Percentiles rank a stretch among this genome's conserved stretches.
phyloP scores from a whole-genome alignment of 2,888 invertebrate genomes.

The Sisyra terminalis region DNA sequence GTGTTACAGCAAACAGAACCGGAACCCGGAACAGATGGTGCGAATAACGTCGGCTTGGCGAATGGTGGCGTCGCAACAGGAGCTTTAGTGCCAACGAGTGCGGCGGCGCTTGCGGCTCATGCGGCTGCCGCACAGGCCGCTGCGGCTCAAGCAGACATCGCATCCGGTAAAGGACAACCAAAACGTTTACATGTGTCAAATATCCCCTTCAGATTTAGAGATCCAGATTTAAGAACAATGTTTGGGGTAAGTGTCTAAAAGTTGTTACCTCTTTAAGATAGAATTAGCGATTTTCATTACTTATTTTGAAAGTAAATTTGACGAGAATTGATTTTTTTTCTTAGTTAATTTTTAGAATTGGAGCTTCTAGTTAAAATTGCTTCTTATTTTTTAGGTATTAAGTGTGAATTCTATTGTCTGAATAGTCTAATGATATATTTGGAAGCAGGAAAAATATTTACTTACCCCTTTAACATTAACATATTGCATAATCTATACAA shows the following conservation, averaged over 20 bases:
- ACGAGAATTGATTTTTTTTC: too few species aligned
- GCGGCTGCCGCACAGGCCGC: slow-evolving; percentile 26
- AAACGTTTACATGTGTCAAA: slow-evolving; percentile 98
- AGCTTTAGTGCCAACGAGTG: slow-evolving; percentile 31
- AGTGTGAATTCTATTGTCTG: too few species aligned
- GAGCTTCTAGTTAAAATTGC: too few species aligned
- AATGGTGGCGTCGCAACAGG: slow-evolving; percentile 23
- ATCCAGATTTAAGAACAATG: slow-evolving; percentile 95
- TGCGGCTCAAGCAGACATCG: slow-evolving; percentile 32
- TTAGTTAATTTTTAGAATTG: too few species aligned
- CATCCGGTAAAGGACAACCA: slow-evolving; percentile 54
- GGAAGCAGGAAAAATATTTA: too few species aligned
- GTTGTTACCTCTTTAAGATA: too few species aligned
- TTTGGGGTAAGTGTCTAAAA: slow-evolving; percentile 70
- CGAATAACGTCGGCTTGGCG: slow-evolving; percentile 25
- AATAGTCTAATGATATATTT: too few species aligned
- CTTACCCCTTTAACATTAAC: too few species aligned
- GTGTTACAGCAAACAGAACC: slow-evolving; percentile 44
- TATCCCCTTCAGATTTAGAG: slow-evolving; percentile 98
- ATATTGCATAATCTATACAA: too few species aligned
- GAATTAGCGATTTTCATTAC: too few species aligned
- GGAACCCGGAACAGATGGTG: slow-evolving; percentile 29
- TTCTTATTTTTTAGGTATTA: too few species aligned
- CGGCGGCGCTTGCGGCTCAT: slow-evolving; percentile 26
- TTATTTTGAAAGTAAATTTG: too few species aligned